Conservation (phyloP, 1,140 invertebrate species). For the Drosophila aff. region DNA sequence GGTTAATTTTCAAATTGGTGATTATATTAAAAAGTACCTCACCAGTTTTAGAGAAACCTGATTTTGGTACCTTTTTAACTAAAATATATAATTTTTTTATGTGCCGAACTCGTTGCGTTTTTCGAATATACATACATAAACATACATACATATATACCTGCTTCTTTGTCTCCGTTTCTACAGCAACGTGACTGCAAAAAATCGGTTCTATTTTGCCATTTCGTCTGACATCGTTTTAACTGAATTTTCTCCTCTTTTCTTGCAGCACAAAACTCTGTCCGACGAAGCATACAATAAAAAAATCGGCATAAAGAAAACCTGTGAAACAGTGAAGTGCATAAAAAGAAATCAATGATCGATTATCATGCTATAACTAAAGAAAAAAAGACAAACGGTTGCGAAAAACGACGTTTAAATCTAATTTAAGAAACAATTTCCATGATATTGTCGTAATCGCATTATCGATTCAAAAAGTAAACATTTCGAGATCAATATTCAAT, state of each 20-base stretch:
- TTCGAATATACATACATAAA: neutral
- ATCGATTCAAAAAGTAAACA: slow-evolving; percentile 16
- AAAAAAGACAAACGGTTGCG: neutral
- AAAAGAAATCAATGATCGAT: slow-evolving; percentile 2
- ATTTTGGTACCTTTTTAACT: too few species aligned
- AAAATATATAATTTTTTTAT: neutral
- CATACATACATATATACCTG: neutral
- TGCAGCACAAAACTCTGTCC: slow-evolving; percentile 30
- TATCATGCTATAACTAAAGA: neutral
- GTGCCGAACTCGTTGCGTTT: neutral
- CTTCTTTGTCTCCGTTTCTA: slow-evolving; percentile 1
- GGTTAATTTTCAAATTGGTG: too few species aligned
- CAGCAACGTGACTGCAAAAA: slow-evolving; percentile 19
- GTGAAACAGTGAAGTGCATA: slow-evolving; percentile 34
- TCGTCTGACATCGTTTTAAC: slow-evolving; percentile 14
- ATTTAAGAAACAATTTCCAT: slow-evolving; percentile 11
- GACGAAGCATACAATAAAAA: slow-evolving; percentile 6
- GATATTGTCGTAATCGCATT: neutral
- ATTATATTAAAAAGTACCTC: too few species aligned
- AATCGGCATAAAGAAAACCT: slow-evolving; percentile 16
- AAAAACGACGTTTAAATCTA: neutral
- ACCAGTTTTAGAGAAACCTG: too few species aligned
- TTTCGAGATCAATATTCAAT: slow-evolving; percentile 57
- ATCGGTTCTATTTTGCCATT: slow-evolving; percentile 19
- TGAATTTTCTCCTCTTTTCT: slow-evolving; percentile 6